A percentile compares a stretch with the other conserved stretches of the same genome.
Evolutionary conservation across 2,888 invertebrate species (phyloP).

Genomic region (Drosophila greeni): DNA sequence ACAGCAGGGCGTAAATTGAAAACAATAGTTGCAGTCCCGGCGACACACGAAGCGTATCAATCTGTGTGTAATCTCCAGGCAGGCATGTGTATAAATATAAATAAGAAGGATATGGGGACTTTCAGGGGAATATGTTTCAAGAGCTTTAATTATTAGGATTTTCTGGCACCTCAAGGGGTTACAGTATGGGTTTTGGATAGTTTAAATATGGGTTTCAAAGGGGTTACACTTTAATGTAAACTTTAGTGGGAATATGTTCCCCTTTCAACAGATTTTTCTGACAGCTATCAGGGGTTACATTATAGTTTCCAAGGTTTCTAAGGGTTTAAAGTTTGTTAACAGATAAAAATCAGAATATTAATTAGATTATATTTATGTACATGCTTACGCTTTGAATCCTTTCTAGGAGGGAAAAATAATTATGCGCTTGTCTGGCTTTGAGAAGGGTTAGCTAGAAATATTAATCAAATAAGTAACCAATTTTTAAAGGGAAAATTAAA

Average conservation of each 20-base stretch:
- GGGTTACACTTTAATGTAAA: neutral
- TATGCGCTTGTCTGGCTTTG: neutral
- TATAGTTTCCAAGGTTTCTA: neutral
- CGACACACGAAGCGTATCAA: slow-evolving; percentile 45
- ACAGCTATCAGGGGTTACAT: too few relatives aligned
- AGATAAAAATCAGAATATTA: slow-evolving; percentile 9
- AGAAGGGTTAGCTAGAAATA: neutral
- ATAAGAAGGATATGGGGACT: neutral
- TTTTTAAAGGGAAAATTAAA: neutral
- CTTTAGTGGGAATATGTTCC: neutral
- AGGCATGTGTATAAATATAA: slow-evolving; percentile 21
- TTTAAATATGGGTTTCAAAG: neutral
- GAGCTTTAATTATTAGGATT: neutral
- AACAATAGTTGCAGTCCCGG: slow-evolving; percentile 48
- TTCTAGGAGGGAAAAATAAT: neutral
- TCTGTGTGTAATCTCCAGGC: slow-evolving; percentile 36
- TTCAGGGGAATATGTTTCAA: neutral
- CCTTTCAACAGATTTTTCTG: neutral
- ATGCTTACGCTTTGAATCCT: neutral
- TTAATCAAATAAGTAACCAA: neutral
- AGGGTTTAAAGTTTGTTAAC: neutral
- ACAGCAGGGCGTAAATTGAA: slow-evolving; percentile 48
- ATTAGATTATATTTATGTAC: neutral
- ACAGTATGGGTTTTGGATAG: neutral
- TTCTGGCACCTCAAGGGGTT: neutral